Conservation (phyloP, 1,140 invertebrate species). For the Asobara japonica region DNA sequence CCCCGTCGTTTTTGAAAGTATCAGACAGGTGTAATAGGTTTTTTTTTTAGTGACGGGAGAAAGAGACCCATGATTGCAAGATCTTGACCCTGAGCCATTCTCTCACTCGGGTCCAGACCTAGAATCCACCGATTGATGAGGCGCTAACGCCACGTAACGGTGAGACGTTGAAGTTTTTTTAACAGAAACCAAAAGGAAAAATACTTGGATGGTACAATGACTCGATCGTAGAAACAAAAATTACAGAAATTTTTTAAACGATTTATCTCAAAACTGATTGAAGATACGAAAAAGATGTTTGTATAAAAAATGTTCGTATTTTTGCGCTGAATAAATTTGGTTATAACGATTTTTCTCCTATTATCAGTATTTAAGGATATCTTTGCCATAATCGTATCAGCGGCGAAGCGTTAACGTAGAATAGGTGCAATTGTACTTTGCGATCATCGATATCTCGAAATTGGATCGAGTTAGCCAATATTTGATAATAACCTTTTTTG, state of each 20-base stretch:
- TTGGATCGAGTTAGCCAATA: too few species aligned
- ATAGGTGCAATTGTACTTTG: too few species aligned
- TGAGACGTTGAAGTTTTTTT: slow-evolving; percentile 53
- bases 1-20: slow-evolving; percentile 2
- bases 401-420: too few species aligned
- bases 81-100: not conserved
- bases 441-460: too few species aligned
- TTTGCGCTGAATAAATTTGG: not conserved
- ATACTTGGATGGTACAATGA: slow-evolving; percentile 60
- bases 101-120: not conserved
- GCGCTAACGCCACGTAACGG: slow-evolving; percentile 58
- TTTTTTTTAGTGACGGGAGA: not conserved
- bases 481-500: too few species aligned
- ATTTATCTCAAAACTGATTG: not conserved
- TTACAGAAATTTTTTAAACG: not conserved
- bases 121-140: slow-evolving; percentile 17
- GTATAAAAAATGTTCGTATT: not conserved
- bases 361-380: not conserved
- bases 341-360: not conserved
- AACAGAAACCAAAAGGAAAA: not conserved
- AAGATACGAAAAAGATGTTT: not conserved
- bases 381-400: not conserved
- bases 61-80: not conserved
- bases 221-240: not conserved
- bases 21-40: slow-evolving; percentile 1